Evolutionary conservation across 2,113 vertebrate genomes (phyloP).

Genomic region (Ciconia boyciana): DNA sequence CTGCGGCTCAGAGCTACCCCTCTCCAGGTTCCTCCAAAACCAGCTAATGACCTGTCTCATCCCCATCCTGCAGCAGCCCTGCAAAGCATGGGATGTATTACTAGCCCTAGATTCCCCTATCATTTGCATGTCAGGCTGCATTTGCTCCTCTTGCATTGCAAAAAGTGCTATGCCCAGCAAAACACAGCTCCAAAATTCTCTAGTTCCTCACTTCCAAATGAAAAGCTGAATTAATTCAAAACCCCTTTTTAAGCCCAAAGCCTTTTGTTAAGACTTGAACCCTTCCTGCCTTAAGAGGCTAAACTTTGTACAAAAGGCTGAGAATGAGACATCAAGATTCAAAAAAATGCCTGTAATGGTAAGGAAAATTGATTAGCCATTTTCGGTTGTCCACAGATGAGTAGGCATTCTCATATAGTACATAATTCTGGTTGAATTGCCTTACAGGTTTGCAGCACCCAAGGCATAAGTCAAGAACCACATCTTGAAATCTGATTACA

Average conservation of each 20-base stretch:
- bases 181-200: neutral
- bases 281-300: neutral
- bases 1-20: accelerated
- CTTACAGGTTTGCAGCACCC: neutral
- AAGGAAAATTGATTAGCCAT: neutral
- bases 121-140: neutral
- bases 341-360: neutral
- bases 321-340: neutral
- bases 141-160: neutral
- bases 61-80: neutral
- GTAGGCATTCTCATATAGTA: neutral
- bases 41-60: neutral
- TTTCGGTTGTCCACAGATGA: neutral
- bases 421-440: neutral
- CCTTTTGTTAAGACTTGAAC: neutral
- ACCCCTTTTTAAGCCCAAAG: neutral
- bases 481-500: neutral
- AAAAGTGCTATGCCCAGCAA: neutral
- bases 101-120: neutral
- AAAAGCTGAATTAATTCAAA: neutral
- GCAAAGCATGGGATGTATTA: neutral
- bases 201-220: neutral
- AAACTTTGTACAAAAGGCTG: neutral
- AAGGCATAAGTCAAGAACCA: neutral
- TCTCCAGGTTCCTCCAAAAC: neutral